A percentile compares a stretch with the other conserved stretches of the same genome.
Evolutionary conservation across 30 jellyfish, hydroid and myxozoan genomes (phyloP).

Genomic region (Hydra vulgaris): DNA sequence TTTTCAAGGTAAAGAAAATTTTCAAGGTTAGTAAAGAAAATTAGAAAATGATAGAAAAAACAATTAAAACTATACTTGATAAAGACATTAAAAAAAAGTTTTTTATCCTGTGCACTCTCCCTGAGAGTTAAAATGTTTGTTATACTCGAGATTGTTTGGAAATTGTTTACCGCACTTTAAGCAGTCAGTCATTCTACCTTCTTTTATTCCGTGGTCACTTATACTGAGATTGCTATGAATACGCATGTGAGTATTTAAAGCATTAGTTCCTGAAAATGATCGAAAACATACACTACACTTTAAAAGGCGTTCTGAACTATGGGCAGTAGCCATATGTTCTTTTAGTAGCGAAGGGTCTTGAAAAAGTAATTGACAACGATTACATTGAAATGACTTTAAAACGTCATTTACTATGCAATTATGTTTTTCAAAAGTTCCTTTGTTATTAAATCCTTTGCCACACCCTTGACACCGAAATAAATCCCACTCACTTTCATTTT

Average conservation of each 20-base stretch:
- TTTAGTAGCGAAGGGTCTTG: conserved; percentile 33
- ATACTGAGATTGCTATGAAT: conserved; percentile 22
- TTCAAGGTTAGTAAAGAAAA: too few species aligned
- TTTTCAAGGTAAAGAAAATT: too few species aligned
- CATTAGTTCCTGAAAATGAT: conserved; percentile 59
- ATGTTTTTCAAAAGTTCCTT: conserved; percentile 57
- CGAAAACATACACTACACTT: conserved; percentile 77
- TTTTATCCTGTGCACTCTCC: conserved; percentile 63
- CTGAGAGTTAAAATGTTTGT: conserved; percentile 62
- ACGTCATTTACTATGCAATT: conserved; percentile 39
- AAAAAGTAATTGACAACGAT: conserved; percentile 33
- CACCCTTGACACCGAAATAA: conserved; percentile 76
- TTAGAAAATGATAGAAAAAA: too few species aligned
- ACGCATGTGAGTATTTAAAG: conserved; percentile 71
- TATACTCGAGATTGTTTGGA: conserved; percentile 36
- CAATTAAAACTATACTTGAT: too few species aligned
- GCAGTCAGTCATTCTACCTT: conserved; percentile 47
- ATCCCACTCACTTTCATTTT: conserved; percentile 40
- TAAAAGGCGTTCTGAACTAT: conserved; percentile 69
- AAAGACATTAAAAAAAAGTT: not conserved
- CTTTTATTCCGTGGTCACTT: not conserved
- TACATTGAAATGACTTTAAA: conserved; percentile 50
- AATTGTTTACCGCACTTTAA: conserved; percentile 70
- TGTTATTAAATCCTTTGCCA: conserved; percentile 49
- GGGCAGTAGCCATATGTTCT: conserved; percentile 46